These are phyloP conservation scores for Uropsilus gracilis DNA, from an alignment of 2,113 vertebrate genomes.

Conservation along the genomic window DNA sequence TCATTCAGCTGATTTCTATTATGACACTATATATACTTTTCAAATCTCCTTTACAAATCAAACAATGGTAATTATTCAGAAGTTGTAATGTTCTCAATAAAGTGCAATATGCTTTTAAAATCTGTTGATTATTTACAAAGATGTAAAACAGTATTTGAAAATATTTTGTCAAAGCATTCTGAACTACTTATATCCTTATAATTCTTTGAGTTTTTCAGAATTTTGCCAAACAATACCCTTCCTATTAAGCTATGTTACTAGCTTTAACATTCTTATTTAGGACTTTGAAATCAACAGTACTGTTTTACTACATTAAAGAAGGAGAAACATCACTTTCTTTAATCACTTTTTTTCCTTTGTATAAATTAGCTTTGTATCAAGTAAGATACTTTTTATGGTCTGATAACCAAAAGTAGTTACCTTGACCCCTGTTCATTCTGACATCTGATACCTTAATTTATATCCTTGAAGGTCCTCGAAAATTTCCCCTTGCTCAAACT, in stretches of 20 bases:
- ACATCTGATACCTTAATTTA: conserved; percentile 45
- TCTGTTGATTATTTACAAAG: conserved; percentile 34
- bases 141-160: conserved; percentile 74
- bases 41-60: background rate
- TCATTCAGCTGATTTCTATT: background rate
- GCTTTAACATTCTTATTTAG: background rate
- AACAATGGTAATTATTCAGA: background rate
- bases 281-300: conserved; percentile 43
- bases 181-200: background rate
- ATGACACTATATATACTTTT: conserved; percentile 1
- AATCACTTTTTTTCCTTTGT: conserved; percentile 38
- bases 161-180: background rate
- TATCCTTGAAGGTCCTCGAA: conserved; percentile 87
- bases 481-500: conserved; percentile 91
- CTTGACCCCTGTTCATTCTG: background rate
- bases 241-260: background rate
- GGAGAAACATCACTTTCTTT: conserved; percentile 41
- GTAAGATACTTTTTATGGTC: conserved; percentile 13
- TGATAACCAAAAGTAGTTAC: background rate
- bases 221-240: background rate
- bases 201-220: background rate
- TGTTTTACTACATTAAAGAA: conserved; percentile 67
- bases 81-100: background rate
- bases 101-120: conserved; percentile 24
- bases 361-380: conserved; percentile 31